These are phyloP conservation scores for Ciconia boyciana DNA, from an alignment of 2,113 vertebrate species.

Conservation along the genomic window DNA sequence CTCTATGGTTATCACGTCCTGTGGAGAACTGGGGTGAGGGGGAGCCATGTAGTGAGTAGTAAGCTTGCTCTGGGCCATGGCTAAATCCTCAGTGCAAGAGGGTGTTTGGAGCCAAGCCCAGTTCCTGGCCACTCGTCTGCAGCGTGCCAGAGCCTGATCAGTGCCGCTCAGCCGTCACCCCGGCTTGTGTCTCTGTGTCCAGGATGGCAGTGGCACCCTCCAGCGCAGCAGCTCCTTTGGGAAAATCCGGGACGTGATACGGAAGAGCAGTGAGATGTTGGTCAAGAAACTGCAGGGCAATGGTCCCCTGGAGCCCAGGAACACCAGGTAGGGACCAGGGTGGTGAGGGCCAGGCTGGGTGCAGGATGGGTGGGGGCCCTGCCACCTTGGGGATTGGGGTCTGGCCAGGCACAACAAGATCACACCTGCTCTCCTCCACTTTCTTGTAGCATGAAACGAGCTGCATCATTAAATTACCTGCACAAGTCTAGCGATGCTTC, in stretches of 20 bases:
- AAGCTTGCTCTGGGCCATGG: not conserved
- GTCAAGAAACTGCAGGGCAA: conserved; percentile 95
- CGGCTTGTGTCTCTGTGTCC: conserved; percentile 60
- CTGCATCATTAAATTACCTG: conserved; percentile 90
- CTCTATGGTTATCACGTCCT: not conserved
- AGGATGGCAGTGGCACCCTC: conserved; percentile 91
- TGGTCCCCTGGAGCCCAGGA: conserved; percentile 83
- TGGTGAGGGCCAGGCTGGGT: rapidly evolving
- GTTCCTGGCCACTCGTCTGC: not conserved
- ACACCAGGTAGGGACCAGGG: conserved; percentile 63
- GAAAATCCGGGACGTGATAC: conserved; percentile 89
- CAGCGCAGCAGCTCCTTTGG: conserved; percentile 92
- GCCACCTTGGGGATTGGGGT: not conserved
- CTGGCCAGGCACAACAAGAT: not conserved
- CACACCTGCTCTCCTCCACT: not conserved
- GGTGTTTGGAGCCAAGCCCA: not conserved
- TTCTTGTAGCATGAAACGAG: conserved; percentile 89
- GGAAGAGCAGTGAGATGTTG: conserved; percentile 93
- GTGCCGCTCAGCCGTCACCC: not conserved
- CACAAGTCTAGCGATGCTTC: conserved; percentile 84
- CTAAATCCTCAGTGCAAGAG: not conserved
- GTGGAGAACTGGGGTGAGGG: not conserved
- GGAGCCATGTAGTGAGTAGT: not conserved
- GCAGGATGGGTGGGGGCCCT: too few species aligned
- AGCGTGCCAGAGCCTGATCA: not conserved